A percentile compares a stretch with the other conserved stretches of the same genome.
phyloP scores from a whole-genome alignment of 2,797 vertebrate genomes.

The Micromesistius poutassou region DNA sequence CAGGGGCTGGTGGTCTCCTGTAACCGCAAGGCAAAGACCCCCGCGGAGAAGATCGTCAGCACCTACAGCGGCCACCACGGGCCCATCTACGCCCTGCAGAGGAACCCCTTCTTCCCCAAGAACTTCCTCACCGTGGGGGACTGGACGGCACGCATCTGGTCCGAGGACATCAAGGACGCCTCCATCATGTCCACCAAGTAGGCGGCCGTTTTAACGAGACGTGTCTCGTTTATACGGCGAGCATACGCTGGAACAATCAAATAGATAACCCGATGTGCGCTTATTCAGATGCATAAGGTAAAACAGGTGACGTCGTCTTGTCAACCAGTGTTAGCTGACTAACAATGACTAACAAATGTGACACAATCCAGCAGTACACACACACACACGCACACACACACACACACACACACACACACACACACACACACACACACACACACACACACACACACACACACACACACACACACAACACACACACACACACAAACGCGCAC shows the following conservation, averaged over 20 bases:
- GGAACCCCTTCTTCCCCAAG: conserved; percentile 92
- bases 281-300: too few species aligned
- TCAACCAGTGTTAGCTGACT: too few species aligned
- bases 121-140: conserved; percentile 90
- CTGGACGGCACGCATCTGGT: conserved; percentile 94
- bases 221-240: not conserved
- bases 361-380: too few species aligned
- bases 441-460: too few species aligned
- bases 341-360: too few species aligned
- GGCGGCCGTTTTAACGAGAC: conserved; percentile 15
- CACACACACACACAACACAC: too few species aligned
- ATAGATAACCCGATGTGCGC: not conserved
- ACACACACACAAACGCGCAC: too few species aligned
- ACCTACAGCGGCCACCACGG: conserved; percentile 84
- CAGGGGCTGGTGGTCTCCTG: conserved; percentile 86
- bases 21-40: conserved; percentile 89
- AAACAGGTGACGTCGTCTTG: too few species aligned
- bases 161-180: conserved; percentile 88
- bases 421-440: too few species aligned
- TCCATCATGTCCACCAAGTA: conserved; percentile 94
- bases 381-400: too few species aligned
- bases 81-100: conserved; percentile 84
- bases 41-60: conserved; percentile 84
- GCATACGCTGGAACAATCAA: not conserved
- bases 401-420: too few species aligned